Base-by-base conservation (phyloP, 2,888 invertebrate species). In the Cryptops parisi region DNA sequence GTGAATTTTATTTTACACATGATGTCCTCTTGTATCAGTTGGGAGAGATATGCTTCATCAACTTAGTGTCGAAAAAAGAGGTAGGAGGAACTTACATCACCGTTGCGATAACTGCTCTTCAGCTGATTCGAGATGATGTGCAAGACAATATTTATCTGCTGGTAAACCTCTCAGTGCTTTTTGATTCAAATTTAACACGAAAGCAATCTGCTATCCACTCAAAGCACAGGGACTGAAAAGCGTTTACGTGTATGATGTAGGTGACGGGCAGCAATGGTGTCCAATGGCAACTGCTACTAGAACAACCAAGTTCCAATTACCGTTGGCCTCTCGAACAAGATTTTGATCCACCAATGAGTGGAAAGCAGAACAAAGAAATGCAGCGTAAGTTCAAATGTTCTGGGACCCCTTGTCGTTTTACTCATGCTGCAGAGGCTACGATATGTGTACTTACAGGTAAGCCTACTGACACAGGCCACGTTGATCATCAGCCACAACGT, bases 281-380 rank as follows among this genome's bases (percentile, higher is more conserved):
- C 58, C 89, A 90, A 65, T 89, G 85, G 81, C 81, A 84, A 60
- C 70, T 90, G 54, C 70, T 88, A 26, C 70, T 90, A 52, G 89
- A 90, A 66, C 82, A 86, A 64, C 78, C 81, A 60, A 78, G 80
- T 2, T 78, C 76, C 58, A 79, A 79, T 50, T 85, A 83, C 65
- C 77, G 79, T 49, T 86, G 83, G 78, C 78, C 79, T 0, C 59
- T 69, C 41, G 64, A 60, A 54, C 60, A 59, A 26, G 41, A 53
- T 6, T 33, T 24, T 1, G 26, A 12, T 6, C n/a, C 49, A 44
- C 12, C n/a, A n/a, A n/a, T n/a, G n/a, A n/a, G n/a, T 33, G 33
- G 15, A 9, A 33, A 15, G 33, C 33, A 33, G 6, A 33, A 33
- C 33, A 33, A 15, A 33, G 33, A 33, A 9, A 33, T 33, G 9